Evolutionary conservation across 2,113 vertebrate species (phyloP).

Genomic region (Amblyornis subalaris): DNA sequence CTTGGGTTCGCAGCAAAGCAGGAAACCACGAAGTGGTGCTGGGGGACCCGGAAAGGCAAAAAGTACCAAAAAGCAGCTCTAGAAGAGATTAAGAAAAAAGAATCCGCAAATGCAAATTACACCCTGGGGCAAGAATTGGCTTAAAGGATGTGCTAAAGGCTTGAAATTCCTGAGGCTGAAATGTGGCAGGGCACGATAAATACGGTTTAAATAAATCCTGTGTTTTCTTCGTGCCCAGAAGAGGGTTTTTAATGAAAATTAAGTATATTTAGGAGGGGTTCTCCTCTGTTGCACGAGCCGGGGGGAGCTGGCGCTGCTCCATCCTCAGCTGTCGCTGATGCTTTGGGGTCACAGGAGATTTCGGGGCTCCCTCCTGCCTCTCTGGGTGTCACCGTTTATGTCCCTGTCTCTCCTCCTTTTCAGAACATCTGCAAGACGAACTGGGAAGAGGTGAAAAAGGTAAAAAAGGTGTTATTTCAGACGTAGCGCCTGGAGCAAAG

Average conservation of each 20-base stretch:
- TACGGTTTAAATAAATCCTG: not conserved
- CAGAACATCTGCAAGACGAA: slow-evolving; percentile 70
- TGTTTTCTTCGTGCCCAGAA: not conserved
- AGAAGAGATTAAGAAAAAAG: not conserved
- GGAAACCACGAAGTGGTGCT: not conserved
- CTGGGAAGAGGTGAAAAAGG: slow-evolving; percentile 78
- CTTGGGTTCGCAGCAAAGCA: not conserved
- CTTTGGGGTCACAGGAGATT: not conserved
- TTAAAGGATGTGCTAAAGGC: not conserved
- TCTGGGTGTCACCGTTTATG: rapidly evolving
- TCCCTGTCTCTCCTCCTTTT: not conserved
- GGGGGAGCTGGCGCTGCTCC: not conserved
- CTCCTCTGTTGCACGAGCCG: not conserved
- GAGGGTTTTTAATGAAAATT: not conserved
- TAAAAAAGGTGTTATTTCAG: not conserved
- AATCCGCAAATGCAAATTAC: not conserved
- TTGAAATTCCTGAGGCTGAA: rapidly evolving
- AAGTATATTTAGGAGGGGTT: not conserved
- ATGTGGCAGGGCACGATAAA: rapidly evolving
- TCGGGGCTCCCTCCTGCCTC: no score
- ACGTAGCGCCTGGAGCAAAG: rapidly evolving
- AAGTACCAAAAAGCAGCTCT: not conserved
- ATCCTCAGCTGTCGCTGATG: not conserved
- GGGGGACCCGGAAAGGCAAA: not conserved
- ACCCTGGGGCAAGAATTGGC: no score